Evolutionary conservation across 37 sponge, comb jelly and placozoan genomes (phyloP), one percentile per base, ranked within the genome.

Genomic region (Tethya wilhelma): DNA sequence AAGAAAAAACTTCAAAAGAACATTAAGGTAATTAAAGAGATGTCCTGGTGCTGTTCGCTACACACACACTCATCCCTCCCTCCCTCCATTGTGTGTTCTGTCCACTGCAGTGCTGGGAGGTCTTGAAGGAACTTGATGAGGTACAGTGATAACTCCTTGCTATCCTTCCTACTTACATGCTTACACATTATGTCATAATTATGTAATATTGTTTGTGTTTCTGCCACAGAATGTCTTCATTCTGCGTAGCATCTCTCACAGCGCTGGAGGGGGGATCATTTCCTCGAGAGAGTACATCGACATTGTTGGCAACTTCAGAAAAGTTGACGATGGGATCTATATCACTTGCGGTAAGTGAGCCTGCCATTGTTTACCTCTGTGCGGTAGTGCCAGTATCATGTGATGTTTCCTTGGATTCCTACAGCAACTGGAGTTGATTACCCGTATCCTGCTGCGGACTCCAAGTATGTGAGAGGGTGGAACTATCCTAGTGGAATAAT

Each of bases 221-320:
- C 46, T 19, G 17, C 46, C 60, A 4, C 55, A 84, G 84, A 42
- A 44, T 53, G 42, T 55, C 22, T 36, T 36, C 26, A 34, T 85
- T 40, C 71, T 71, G 30, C 78, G 78, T 1, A 77, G 55, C 44
- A 45, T 78, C 26, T 64, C 78, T 5, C 11, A 70, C 37, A 71
- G 72, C 36, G 71, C 56, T 28, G 72, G 55, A 14, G 38, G 34
- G 44, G 86, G 86, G 1, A 22, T 78, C 9, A 78, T 85, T 23
- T 60, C 71, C 0, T 30, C 86, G 1, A 1, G 86, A 59, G 86
- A 85, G 62, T 85, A 41, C 71, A 8, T 85, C 6, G 86, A 85
- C 38, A 9, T 85, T 32, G 60, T 78, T 28, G 38, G 17, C 20
- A 58, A 39, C 12, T 44, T 38, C 26, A 25, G 56, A 25, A 39